Evolutionary conservation across 2,888 invertebrate species (phyloP), one percentile per base, ranked within the genome.

Genomic region (Megaustenia siamemsis): DNA sequence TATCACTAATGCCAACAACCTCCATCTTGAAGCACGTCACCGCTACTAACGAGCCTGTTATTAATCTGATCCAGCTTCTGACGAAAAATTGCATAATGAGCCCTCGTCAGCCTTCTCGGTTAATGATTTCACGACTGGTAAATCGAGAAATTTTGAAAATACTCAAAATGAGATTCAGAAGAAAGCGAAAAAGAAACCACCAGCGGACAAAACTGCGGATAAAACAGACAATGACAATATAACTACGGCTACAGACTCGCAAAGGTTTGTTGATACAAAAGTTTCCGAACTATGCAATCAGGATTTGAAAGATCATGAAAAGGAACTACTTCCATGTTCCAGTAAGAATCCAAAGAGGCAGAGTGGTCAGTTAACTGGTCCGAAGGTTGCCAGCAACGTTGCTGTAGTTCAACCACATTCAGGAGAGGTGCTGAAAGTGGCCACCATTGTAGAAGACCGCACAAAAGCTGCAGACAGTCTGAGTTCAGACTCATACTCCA

Each of bases 381-480:
- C 40, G n/a, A 90, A 90, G 75, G 89, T 90, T 0, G 91, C 91
- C 12, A 90, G 90, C 85, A 92, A 92, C 86, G 90, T 92, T 4
- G 92, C 91, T 8, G 91, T 92, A 5, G 92, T 92, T 40, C 91
- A 92, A 79, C 92, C 92, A 1, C 87, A 91, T 68, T 90, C 90
- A 78, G 91, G 91, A 38, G 92, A 91, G 82, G 93, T 93, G 88
- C 90, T 92, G 60, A 93, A 93, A 86, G 93, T 93, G 35, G 93
- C 93, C 1, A 93, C 93, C 88, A 92, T 92, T 86, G 88, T 92
- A 12, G 92, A 92, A 83, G 91, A 91, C 1, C 87, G 90, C 49
- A 92, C 92, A 21, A 92, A 93, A 88, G 91, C 90, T 1, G 79
- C 79, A 24, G 60, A 76, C 32, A 79, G 79, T 21, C n/a, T 79